These are phyloP conservation scores for Eupithecia tripunctaria DNA, from an alignment of 2,888 invertebrate species.

Conservation along the genomic window DNA sequence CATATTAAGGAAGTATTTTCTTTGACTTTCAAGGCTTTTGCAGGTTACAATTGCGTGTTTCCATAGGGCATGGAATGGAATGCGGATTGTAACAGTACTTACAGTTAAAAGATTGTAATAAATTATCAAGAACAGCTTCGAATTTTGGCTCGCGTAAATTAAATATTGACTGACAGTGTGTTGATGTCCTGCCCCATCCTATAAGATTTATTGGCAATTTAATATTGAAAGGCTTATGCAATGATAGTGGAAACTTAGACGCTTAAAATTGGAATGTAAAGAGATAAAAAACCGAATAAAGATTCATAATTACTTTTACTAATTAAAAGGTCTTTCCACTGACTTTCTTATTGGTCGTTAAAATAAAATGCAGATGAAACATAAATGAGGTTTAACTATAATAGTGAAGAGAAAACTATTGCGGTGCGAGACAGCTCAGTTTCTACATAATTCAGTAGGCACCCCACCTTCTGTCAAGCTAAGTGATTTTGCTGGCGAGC, in stretches of 20 bases:
- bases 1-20: constrained; percentile 2
- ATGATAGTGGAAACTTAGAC: not conserved
- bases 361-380: not conserved
- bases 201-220: not conserved
- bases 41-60: constrained; percentile 29
- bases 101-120: constrained; percentile 13
- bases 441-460: not conserved
- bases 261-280: not conserved
- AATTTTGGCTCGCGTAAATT: not conserved
- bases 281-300: not conserved
- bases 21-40: constrained; percentile 5
- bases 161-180: not conserved
- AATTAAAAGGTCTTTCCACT: not conserved
- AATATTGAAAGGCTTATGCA: not conserved
- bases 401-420: not conserved
- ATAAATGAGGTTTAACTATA: not conserved
- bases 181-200: not conserved
- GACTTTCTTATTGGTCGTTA: not conserved
- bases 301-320: not conserved
- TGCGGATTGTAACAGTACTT: constrained; percentile 47
- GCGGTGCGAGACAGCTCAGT: not conserved
- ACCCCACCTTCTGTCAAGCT: not conserved
- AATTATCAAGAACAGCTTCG: not conserved
- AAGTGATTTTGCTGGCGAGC: not conserved
- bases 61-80: constrained; percentile 45